Evolutionary conservation across 2,888 invertebrate genomes (phyloP), one percentile per base, ranked within the genome.

Genomic region (Eueremaeus valkanovi): DNA sequence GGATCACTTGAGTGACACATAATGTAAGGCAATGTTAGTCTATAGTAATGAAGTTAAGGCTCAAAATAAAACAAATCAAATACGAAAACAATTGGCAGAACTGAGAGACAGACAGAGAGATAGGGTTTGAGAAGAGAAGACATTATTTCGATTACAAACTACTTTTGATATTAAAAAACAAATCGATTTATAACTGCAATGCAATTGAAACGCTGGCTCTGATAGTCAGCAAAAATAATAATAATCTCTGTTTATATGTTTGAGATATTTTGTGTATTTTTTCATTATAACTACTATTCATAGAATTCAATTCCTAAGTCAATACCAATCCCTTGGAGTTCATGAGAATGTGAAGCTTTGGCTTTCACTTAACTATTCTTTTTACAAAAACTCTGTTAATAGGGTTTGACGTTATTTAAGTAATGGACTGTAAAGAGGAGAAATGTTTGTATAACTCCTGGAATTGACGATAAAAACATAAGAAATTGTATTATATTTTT

Each of bases 1-100:
- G 76, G 76, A 73, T 76, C 76, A 51, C 76, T 68, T 40, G 11
- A 40, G 33, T 5, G 68, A 36, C 33, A 33, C 5, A 55, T 27
- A 55, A 55, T 18, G 2, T 13, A 11, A 55, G 8, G 24, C 24
- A 49, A n/a, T 49, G n/a, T 27, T 55, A 24, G 5, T 18, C 27
- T 55, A 21, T 55, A 24, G 27, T 55, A 55, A 24, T 55, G 24
- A 55, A 55, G n/a, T 55, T 24, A 55, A 24, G 55, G 13, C 24
- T 55, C 5, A 21, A 13, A 55, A 45, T 16, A 45, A 55, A 55
- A 24, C 55, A 55, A 55, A 55, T 24, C 24, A 55, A 55, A 55
- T 24, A 3, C 27, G 55, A 55, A 55, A 55, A 55, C 55, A 55
- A 55, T 55, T 24, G 55, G 2, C 5, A 49, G 49, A 49, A 49